These are phyloP conservation scores for Cheilosia urbana DNA, from an alignment of 2,888 invertebrate species.

Conservation along the genomic window DNA sequence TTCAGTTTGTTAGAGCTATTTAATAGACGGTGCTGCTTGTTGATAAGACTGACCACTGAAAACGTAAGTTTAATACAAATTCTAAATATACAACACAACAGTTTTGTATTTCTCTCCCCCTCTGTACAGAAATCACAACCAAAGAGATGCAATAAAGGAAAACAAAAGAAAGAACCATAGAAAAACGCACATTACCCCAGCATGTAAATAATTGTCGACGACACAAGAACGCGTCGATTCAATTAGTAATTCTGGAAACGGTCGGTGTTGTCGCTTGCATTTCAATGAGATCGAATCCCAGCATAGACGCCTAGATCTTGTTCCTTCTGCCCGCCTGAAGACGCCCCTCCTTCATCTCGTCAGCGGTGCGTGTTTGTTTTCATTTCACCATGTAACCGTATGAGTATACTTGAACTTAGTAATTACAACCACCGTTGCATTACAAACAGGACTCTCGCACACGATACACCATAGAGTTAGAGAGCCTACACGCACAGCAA, in stretches of 20 bases:
- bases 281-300: slow-evolving; percentile 80
- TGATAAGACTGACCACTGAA: neutral
- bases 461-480: slow-evolving; percentile 24
- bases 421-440: slow-evolving; percentile 70
- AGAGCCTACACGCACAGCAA: slow-evolving; percentile 2
- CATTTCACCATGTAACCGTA: slow-evolving; percentile 66
- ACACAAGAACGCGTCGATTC: slow-evolving; percentile 83
- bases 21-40: no score
- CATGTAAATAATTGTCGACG: slow-evolving; percentile 76
- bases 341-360: slow-evolving; percentile 75
- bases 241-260: slow-evolving; percentile 83
- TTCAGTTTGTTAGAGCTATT: no score
- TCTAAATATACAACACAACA: slow-evolving; percentile 25
- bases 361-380: slow-evolving; percentile 76
- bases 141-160: slow-evolving; percentile 26
- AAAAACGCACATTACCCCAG: slow-evolving; percentile 68
- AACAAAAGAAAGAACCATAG: slow-evolving; percentile 45
- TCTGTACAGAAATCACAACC: neutral
- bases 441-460: slow-evolving; percentile 62
- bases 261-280: slow-evolving; percentile 82
- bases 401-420: slow-evolving; percentile 70
- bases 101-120: neutral
- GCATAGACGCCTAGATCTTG: slow-evolving; percentile 77
- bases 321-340: slow-evolving; percentile 77
- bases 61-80: slow-evolving; percentile 10